phyloP scores from a whole-genome alignment of 2,113 vertebrate genomes.

The Oreochromis tanganicae region DNA sequence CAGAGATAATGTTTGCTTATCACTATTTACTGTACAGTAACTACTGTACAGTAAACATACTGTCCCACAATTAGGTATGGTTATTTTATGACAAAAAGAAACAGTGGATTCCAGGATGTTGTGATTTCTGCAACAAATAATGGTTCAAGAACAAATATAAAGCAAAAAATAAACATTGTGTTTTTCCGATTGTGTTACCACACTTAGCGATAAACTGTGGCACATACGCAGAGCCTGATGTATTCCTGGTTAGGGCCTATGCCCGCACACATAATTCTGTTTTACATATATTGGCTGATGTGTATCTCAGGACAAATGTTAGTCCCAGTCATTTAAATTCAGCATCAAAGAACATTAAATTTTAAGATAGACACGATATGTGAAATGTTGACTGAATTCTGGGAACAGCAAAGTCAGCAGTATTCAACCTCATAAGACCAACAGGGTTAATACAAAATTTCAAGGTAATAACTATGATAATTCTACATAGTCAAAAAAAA shows the following conservation, averaged over 20 bases:
- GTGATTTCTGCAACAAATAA: not conserved
- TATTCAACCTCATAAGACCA: not conserved
- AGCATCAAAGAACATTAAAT: not conserved
- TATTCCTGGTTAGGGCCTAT: not conserved
- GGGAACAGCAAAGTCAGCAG: not conserved
- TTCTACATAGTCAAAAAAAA: not conserved
- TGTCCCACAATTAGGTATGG: not conserved
- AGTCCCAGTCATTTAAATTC: not conserved
- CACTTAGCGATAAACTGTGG: not conserved
- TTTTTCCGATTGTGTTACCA: not conserved
- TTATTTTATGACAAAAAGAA: not conserved
- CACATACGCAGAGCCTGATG: not conserved
- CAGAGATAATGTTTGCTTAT: constrained; percentile 5
- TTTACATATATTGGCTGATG: not conserved
- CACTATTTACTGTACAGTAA: not conserved
- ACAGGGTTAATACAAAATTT: not conserved
- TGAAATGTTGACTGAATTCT: not conserved
- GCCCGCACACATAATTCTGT: not conserved
- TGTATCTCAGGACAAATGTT: not conserved
- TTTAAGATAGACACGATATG: not conserved
- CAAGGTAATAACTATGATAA: not conserved
- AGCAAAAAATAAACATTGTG: not conserved
- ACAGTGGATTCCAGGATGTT: not conserved
- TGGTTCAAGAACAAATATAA: not conserved
- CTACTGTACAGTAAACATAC: not conserved